Evolutionary conservation across 53 echinoderm and acorn worm species (phyloP), one percentile per base, ranked within the genome.

Genomic region (Arbacia lixula): DNA sequence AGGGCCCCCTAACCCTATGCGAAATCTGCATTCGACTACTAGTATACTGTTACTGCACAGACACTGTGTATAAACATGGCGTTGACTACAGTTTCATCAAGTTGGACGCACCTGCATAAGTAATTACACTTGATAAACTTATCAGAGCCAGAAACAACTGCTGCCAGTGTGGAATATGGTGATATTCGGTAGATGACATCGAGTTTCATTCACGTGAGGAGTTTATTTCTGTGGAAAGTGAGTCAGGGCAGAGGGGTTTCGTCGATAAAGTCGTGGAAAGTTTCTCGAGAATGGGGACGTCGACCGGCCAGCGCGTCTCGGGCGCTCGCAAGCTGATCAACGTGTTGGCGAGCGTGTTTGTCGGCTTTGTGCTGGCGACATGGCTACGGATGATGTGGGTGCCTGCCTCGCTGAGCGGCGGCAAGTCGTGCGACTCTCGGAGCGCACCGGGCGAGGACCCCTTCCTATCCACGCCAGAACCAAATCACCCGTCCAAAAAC

Each of bases 361-460:
- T 93, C 49, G 92, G 97, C 19, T 97, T 96, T 84, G 60, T 85
- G 39, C 43, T 96, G 31, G 90, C 96, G 39, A 94, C 96, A 87
- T 96, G 96, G 96, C 85, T 96, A 2, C 83, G 93, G 66, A 85
- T 71, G 72, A 68, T 67, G 40, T 69, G 62, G 53, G 85, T 72
- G 20, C 72, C 81, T n/a, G 42, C 53, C 12, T 64, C 64, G 64
- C 71, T 56, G 20, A 37, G 76, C 17, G 29, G 65, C 41, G 79
- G 71, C n/a, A 68, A 63, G 50, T 80, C 85, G 74, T 90, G 87
- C 76, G 36, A 57, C 56, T 36, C 57, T 26, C 57, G 24, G 36
- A 54, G 56, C 76, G 56, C 53, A 68, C 76, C 50, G 52, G 55
- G 71, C 28, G 76, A 65, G 19, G 91, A 86, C 53, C 88, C 76